Conservation (phyloP, 2,888 invertebrate genomes). For the Glomeris marginata region DNA sequence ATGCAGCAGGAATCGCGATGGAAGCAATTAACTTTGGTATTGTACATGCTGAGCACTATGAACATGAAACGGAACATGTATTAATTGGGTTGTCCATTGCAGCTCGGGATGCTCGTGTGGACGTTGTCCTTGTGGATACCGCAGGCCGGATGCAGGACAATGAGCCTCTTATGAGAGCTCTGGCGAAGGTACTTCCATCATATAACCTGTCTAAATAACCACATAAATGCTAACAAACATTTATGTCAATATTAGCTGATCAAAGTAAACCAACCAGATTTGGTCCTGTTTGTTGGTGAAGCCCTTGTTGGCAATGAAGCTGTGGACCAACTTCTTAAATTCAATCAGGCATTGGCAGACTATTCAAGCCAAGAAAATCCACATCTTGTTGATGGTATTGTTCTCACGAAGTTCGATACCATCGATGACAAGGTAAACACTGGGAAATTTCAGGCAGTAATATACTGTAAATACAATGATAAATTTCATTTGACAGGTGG, state of each 20-base stretch:
- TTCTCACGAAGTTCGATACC: slow-evolving; percentile 98
- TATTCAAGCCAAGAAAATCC: slow-evolving; percentile 61
- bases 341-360: slow-evolving; percentile 95
- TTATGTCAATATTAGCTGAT: slow-evolving; percentile 47
- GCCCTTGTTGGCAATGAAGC: slow-evolving; percentile 99
- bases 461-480: neutral
- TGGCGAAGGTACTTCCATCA: slow-evolving; percentile 53
- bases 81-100: slow-evolving; percentile 14
- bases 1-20: slow-evolving; percentile 96
- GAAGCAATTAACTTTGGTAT: slow-evolving; percentile 75
- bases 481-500: slow-evolving; percentile 42
- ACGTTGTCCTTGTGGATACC: slow-evolving; percentile 94
- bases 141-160: slow-evolving; percentile 99
- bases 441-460: neutral
- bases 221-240: neutral
- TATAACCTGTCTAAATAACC: neutral
- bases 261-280: slow-evolving; percentile 91
- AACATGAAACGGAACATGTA: no score
- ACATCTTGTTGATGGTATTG: slow-evolving; percentile 95
- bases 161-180: slow-evolving; percentile 94
- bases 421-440: slow-evolving; percentile 85
- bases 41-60: no score
- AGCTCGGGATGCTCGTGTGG: slow-evolving; percentile 59
- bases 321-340: slow-evolving; percentile 96
- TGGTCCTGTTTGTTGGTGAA: slow-evolving; percentile 98